Conservation (phyloP, 2,888 invertebrate species). For the Callyntrura guangdongensis region DNA sequence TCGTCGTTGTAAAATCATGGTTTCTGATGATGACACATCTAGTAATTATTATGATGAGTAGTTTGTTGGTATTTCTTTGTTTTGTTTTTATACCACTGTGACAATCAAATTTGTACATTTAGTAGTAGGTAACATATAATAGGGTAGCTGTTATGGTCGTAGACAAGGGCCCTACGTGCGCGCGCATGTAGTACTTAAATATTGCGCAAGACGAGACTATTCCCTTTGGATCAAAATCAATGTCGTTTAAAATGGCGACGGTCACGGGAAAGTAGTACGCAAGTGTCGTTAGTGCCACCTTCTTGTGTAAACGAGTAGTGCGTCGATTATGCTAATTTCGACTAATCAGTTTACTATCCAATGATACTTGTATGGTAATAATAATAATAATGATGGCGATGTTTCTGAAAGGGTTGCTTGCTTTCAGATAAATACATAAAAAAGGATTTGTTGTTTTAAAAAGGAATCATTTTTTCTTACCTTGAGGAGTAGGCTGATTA, state of each 20-base stretch:
- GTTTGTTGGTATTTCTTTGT: neutral
- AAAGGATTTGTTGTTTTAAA: conserved; percentile 33
- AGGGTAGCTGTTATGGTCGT: too few relatives aligned
- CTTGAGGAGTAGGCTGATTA: conserved; percentile 65
- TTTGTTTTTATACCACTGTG: neutral
- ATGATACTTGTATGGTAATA: neutral
- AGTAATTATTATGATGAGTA: neutral
- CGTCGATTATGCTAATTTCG: too few relatives aligned
- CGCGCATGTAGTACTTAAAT: neutral
- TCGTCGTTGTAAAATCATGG: conserved; percentile 1
- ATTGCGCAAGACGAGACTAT: conserved; percentile 14
- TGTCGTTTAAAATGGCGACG: conserved; percentile 27
- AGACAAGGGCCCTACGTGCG: too few relatives aligned
- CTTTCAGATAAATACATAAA: neutral
- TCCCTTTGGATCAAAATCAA: conserved; percentile 54
- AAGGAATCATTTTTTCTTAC: conserved; percentile 43
- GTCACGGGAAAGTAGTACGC: neutral
- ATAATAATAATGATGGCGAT: neutral
- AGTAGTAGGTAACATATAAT: neutral
- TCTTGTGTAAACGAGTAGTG: neutral
- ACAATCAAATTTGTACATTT: neutral
- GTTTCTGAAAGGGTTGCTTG: conserved; percentile 19
- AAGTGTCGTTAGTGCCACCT: too few relatives aligned
- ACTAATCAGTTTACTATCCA: too few relatives aligned
- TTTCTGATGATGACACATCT: conserved; percentile 29